Base-by-base conservation (phyloP, 2,797 vertebrate genomes). In the Synanceia verrucosa region DNA sequence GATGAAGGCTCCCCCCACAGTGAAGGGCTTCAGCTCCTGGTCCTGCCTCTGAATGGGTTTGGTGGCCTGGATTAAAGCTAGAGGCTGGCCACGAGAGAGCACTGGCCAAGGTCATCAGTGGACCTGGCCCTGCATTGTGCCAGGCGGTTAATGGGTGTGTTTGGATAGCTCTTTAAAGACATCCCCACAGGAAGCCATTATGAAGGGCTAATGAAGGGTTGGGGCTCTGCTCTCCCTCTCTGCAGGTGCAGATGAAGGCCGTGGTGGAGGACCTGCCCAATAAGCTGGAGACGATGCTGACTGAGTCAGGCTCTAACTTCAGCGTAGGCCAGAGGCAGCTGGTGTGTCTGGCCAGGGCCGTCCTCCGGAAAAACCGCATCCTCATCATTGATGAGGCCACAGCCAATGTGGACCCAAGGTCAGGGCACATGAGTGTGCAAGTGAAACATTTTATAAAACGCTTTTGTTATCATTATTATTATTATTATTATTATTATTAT, bases 351-450 rank as follows among this genome's bases (percentile, higher is more conserved):
- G 96, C 96, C 80, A 94, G 97, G 78, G 96, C 96, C 44, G 93
- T 97, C 91, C 95, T 97, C 72, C 94, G 95, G 91, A 96, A 95
- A 88, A 97, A 96, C 73, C 91, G 88, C 83, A 96, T 97, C 93
- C 91, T 99, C 80, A 94, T 97, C 87, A 96, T 97, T 26, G 96
- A 98, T 72, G 96, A 98, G 93, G 96, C 96, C 51, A 98, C 97
- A 18, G 96, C 97, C 70, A 98, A 97, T 84, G 96, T 98, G 85
- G 96, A 98, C 81, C 95, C 93, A 61, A 92, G 89, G 90, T 93
- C 80, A 87, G 77, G 39, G 53, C 70, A 62, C 56, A 33, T n/a
- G 28, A 37, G 33, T 65, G 48, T 19, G 10, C 7, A 47, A 55
- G 46, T 37, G 0, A 41, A 67, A 24, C 29, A 41, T 23, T 31